Percentiles rank a stretch among this genome's conserved stretches.
phyloP scores from a whole-genome alignment of 2,888 invertebrate species.

The Cephonodes hylas region DNA sequence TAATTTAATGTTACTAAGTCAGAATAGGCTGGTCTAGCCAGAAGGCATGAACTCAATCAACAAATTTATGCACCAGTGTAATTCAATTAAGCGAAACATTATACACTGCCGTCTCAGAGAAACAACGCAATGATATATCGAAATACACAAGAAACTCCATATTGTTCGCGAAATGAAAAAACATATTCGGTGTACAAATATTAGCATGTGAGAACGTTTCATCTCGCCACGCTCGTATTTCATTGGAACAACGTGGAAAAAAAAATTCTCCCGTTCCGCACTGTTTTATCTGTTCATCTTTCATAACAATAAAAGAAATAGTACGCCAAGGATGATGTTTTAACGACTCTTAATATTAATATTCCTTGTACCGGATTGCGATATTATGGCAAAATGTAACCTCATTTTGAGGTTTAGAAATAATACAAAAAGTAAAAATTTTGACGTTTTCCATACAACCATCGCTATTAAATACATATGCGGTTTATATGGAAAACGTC shows the following conservation, averaged over 20 bases:
- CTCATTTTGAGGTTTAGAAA: too few species aligned
- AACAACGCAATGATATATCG: background rate
- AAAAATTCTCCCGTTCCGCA: background rate
- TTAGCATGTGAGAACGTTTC: constrained; percentile 1
- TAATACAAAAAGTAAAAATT: too few species aligned
- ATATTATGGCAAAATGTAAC: too few species aligned
- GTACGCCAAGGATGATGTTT: too few species aligned
- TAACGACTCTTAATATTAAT: too few species aligned
- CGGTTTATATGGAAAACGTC: too few species aligned
- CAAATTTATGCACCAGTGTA: background rate
- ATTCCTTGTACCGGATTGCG: too few species aligned
- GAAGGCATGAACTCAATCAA: background rate
- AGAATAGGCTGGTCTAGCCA: background rate
- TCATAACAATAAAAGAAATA: background rate
- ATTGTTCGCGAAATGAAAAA: constrained; percentile 4
- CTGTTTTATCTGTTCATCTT: background rate
- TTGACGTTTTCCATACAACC: too few species aligned
- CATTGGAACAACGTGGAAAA: constrained; percentile 2
- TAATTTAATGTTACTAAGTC: too few species aligned
- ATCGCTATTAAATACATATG: too few species aligned
- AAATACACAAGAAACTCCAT: background rate
- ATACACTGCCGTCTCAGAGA: background rate
- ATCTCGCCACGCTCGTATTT: background rate
- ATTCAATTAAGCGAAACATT: background rate
- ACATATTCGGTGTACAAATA: constrained; percentile 3